Conservation (phyloP, 1,140 invertebrate species). For the Bombus pyrosoma region DNA sequence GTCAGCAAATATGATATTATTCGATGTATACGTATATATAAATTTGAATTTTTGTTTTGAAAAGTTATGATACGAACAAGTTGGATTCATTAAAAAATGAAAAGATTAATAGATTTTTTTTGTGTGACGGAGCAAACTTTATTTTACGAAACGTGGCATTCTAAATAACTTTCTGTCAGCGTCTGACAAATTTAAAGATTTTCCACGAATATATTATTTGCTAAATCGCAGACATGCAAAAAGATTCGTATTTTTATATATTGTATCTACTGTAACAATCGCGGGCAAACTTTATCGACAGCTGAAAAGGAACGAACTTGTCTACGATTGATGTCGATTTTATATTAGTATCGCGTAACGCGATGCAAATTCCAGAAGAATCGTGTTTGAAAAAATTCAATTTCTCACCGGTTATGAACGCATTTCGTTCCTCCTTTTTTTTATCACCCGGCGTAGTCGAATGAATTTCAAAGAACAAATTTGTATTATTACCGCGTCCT, state of each 20-base stretch:
- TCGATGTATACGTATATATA: not conserved
- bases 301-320: not conserved
- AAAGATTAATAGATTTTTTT: too few species aligned
- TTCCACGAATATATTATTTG: too few species aligned
- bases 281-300: not conserved
- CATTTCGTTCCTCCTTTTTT: not conserved
- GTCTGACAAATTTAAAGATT: too few species aligned
- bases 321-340: not conserved
- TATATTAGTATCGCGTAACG: not conserved
- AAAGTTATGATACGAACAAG: too few species aligned
- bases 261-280: too few species aligned
- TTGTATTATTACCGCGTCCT: not conserved
- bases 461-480: conserved; percentile 13
- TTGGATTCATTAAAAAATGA: not conserved
- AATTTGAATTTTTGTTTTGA: too few species aligned
- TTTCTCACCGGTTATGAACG: not conserved
- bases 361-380: not conserved
- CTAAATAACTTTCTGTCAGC: too few species aligned
- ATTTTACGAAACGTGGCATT: too few species aligned
- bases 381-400: not conserved
- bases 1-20: not conserved
- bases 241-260: too few species aligned
- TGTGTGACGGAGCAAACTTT: too few species aligned
- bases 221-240: too few species aligned
- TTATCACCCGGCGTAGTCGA: not conserved